Percentiles rank a stretch among this genome's conserved stretches.
phyloP scores from a whole-genome alignment of 1,140 invertebrate species.

The Sitodiplosis mosellana region DNA sequence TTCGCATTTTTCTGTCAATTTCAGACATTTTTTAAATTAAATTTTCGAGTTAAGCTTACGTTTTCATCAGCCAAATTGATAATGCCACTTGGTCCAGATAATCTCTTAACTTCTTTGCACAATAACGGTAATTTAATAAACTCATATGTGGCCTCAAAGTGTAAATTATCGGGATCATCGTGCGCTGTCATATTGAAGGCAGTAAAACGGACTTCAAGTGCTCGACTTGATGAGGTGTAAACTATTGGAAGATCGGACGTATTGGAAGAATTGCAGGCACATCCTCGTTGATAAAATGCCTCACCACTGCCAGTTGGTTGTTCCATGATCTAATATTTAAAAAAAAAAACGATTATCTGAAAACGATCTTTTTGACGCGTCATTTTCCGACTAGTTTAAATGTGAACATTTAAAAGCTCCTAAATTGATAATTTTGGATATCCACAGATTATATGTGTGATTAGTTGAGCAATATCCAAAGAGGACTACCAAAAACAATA shows the following conservation, averaged over 20 bases:
- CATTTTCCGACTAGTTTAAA: too few species aligned
- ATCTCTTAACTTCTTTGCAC: constrained; percentile 43
- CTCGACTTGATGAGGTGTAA: constrained; percentile 53
- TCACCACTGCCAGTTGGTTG: constrained; percentile 50
- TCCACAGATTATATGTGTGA: too few species aligned
- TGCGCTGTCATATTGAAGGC: constrained; percentile 61
- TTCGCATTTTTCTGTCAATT: not conserved
- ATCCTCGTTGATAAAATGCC: constrained; percentile 37
- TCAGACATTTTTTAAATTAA: not conserved
- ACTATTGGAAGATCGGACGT: constrained; percentile 37
- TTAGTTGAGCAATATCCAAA: too few species aligned
- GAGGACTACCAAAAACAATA: too few species aligned
- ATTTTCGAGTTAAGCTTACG: constrained; percentile 27
- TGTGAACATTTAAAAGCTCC: too few species aligned
- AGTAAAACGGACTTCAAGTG: constrained; percentile 64
- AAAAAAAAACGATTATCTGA: not conserved
- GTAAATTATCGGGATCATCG: constrained; percentile 66
- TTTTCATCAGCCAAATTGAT: constrained; percentile 48
- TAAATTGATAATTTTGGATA: too few species aligned
- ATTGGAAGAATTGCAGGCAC: constrained; percentile 34
- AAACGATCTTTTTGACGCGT: not conserved
- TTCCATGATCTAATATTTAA: constrained; percentile 47
- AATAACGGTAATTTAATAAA: constrained; percentile 44
- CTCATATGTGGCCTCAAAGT: constrained; percentile 68
- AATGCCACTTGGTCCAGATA: constrained; percentile 57